phyloP scores from a whole-genome alignment of 2,113 vertebrate species.

The Hipposideros armiger region DNA sequence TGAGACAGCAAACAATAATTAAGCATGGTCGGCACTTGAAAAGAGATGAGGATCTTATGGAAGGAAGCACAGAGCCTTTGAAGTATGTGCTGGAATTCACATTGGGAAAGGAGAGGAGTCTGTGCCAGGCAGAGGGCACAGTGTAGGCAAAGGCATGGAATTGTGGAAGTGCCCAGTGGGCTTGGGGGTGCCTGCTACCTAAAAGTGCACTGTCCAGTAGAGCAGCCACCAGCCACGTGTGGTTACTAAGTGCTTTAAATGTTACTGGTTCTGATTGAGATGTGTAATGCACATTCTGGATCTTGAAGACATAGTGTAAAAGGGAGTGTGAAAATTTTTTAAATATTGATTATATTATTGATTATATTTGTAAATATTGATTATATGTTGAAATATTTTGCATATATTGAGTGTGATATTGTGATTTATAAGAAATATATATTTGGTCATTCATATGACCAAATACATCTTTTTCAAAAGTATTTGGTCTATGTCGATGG shows the following conservation, averaged over 20 bases:
- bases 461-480: not conserved
- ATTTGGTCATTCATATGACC: not conserved
- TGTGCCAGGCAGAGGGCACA: not conserved
- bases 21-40: not conserved
- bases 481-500: not conserved
- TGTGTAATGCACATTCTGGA: not conserved
- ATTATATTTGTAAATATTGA: no score
- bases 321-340: not conserved
- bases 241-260: not conserved
- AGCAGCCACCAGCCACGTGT: not conserved
- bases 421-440: not conserved
- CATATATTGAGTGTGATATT: not conserved
- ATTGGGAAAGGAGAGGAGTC: not conserved
- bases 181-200: not conserved
- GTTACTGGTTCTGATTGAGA: not conserved
- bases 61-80: not conserved
- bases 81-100: not conserved
- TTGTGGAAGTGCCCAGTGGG: not conserved
- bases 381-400: not conserved
- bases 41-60: not conserved
- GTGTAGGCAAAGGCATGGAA: not conserved
- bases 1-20: not conserved
- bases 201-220: not conserved
- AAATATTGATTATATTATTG: no score
- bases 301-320: conserved; percentile 9